These are phyloP conservation scores for Pantelozetes paolii DNA, from an alignment of 2,888 invertebrate genomes.

Conservation along the genomic window DNA sequence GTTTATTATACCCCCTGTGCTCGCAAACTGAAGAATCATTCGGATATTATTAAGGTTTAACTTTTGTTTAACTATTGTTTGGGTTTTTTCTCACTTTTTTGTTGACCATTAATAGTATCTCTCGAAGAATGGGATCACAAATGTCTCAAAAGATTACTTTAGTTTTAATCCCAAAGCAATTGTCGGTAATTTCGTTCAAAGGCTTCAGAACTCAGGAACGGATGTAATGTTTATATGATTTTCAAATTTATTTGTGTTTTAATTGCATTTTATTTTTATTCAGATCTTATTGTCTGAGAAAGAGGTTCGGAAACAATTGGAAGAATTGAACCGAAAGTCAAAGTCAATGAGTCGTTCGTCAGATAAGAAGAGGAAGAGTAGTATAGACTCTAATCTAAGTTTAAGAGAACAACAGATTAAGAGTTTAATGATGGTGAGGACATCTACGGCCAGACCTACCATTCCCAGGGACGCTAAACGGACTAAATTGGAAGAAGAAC, in stretches of 20 bases:
- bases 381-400: neutral
- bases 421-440: conserved; percentile 7
- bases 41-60: conserved; percentile 60
- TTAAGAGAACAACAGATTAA: neutral
- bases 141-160: conserved; percentile 78
- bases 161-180: conserved; percentile 83
- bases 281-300: conserved; percentile 67
- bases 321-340: conserved; percentile 51
- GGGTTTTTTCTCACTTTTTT: neutral
- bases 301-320: conserved; percentile 71
- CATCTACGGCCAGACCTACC: neutral
- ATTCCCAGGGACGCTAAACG: conserved; percentile 12
- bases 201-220: conserved; percentile 54
- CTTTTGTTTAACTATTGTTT: neutral
- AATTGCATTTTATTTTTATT: conserved; percentile 54
- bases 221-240: conserved; percentile 33
- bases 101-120: conserved; percentile 61
- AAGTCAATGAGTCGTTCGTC: conserved; percentile 24
- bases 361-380: neutral
- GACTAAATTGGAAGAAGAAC: conserved; percentile 50
- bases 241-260: neutral
- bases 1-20: conserved; percentile 71
- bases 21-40: conserved; percentile 61
- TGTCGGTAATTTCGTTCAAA: conserved; percentile 85
- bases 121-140: conserved; percentile 63